Percentiles rank a stretch among this genome's conserved stretches.
These are phyloP conservation scores for Mactromeris polynyma DNA, from an alignment of 2,888 invertebrate genomes.

Conservation along the genomic window DNA sequence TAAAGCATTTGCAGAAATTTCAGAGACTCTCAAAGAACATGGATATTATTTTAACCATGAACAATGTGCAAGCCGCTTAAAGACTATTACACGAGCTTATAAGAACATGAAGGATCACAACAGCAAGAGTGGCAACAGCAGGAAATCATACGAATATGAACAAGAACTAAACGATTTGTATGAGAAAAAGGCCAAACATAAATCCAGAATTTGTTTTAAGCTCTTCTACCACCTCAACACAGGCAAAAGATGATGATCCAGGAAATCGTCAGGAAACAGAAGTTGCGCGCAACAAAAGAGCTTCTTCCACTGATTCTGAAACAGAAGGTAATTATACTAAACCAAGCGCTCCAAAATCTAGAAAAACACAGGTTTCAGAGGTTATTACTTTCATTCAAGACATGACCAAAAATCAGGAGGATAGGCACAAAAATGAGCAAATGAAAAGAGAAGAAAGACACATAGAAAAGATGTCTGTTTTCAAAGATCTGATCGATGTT, in stretches of 20 bases:
- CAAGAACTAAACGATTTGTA: conserved; percentile 18
- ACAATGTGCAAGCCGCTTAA: conserved; percentile 21
- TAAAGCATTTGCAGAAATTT: conserved; percentile 32
- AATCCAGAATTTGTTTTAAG: conserved; percentile 4
- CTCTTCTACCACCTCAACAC: neutral
- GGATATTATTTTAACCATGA: neutral
- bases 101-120: conserved; percentile 32
- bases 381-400: conserved; percentile 19
- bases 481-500: conserved; percentile 36
- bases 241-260: neutral
- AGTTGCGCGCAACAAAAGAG: no score
- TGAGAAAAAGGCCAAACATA: conserved; percentile 18
- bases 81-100: conserved; percentile 12
- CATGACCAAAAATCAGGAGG: conserved; percentile 7
- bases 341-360: no score
- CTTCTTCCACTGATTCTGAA: no score
- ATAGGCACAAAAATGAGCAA: conserved; percentile 24
- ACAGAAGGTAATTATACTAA: no score
- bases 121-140: conserved; percentile 7
- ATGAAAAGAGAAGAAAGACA: conserved; percentile 26
- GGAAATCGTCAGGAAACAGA: no score
- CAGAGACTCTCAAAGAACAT: neutral
- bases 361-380: conserved; percentile 32
- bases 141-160: conserved; percentile 26
- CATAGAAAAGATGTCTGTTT: conserved; percentile 30